These are phyloP conservation scores for Drosophila silvestris DNA, from an alignment of 2,888 invertebrate genomes.

Conservation along the genomic window DNA sequence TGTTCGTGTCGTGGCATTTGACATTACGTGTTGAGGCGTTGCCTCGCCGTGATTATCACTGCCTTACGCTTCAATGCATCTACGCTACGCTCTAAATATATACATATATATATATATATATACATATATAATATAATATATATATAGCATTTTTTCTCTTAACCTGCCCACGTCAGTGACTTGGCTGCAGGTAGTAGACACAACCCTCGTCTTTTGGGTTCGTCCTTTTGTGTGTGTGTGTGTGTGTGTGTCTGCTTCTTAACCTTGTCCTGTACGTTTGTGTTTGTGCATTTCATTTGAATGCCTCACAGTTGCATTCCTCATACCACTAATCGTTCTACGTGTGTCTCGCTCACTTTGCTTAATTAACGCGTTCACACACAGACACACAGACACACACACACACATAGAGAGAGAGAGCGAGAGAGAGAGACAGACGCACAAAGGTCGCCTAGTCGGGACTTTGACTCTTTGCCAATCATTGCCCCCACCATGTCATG, in stretches of 20 bases:
- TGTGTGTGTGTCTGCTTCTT: slow-evolving; percentile 46
- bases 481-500: slow-evolving; percentile 62
- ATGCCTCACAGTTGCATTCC: slow-evolving; percentile 54
- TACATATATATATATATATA: not conserved
- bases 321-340: slow-evolving; percentile 32
- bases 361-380: slow-evolving; percentile 77
- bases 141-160: slow-evolving; percentile 9
- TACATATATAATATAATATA: not conserved
- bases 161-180: slow-evolving; percentile 15
- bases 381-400: slow-evolving; percentile 50
- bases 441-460: slow-evolving; percentile 66
- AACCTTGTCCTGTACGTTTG: slow-evolving; percentile 50
- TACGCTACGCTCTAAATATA: slow-evolving; percentile 44
- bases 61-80: slow-evolving; percentile 79
- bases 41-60: slow-evolving; percentile 77
- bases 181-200: slow-evolving; percentile 61
- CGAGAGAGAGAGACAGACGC: slow-evolving; percentile 26
- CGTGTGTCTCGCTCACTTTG: slow-evolving; percentile 80
- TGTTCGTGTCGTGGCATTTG: slow-evolving; percentile 71
- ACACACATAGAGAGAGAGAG: slow-evolving; percentile 44
- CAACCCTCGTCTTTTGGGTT: slow-evolving; percentile 34
- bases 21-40: slow-evolving; percentile 78
- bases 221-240: slow-evolving; percentile 51
- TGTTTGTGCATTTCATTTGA: slow-evolving; percentile 73
- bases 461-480: slow-evolving; percentile 81